Base-by-base conservation (phyloP, 2,797 vertebrate genomes). In the Sphenopsis melanotis region DNA sequence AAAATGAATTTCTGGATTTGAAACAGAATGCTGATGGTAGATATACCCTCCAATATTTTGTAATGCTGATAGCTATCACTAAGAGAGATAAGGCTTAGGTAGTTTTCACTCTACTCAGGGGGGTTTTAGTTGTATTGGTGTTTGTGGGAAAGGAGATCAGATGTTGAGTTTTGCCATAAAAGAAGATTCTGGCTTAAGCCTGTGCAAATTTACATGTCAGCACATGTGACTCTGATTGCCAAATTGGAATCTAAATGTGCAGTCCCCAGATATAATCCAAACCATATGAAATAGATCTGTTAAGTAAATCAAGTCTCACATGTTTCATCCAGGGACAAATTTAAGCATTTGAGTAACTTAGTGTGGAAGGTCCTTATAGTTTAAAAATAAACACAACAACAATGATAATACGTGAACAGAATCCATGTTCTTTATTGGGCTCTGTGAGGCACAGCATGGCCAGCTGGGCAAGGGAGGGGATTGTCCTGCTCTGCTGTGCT, bases 171-270 rank as follows among this genome's bases (percentile, higher is more conserved):
- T 90, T 84, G 27, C 68, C 65, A 49, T 68, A 93, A 89, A 95
- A 42, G 63, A 53, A 79, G 34, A 85, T 87, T 92, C 64, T 90
- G 81, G 30, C 49, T 90, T 87, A 89, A 85, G 68, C 57, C 64
- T 71, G 20, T 57, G 83, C 87, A 94, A 95, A 92, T 87, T 85
- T 83, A 80, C 44, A 64, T 84, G 78, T 89, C 81, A 87, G 71
- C 60, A 92, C 46, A 64, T 88, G 85, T 85, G 83, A 59, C 41
- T 92, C 59, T 64, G 55, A 79, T 95, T 93, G 87, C 81, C 68
- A 85, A 85, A 89, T 3, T 66, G 53, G 29, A 92, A 50, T 83
- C 75, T 74, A 77, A 95, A 91, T 69, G 57, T 89, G 57, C 69
- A 86, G 34, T 50, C 83, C 76, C 39, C 55, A 86, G 59, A 71